phyloP scores from a whole-genome alignment of 2,888 invertebrate genomes.

The Amorpha juglandis region DNA sequence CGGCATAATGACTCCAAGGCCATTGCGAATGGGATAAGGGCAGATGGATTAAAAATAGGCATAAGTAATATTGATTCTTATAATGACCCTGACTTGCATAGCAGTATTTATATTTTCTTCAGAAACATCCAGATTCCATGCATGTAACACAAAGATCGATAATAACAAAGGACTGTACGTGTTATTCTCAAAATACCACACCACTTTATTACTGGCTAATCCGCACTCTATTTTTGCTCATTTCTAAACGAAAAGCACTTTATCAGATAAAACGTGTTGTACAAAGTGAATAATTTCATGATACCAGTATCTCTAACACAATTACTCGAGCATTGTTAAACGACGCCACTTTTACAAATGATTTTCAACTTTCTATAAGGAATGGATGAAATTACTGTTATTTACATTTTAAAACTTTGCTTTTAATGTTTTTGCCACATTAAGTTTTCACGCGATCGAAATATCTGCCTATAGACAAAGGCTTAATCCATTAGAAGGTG shows the following conservation, averaged over 20 bases:
- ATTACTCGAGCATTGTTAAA: conserved; percentile 20
- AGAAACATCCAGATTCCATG: neutral
- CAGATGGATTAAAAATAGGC: no score
- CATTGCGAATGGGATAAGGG: no score
- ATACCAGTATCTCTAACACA: conserved; percentile 12
- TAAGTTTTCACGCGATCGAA: neutral
- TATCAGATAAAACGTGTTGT: conserved; percentile 20
- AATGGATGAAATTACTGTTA: conserved; percentile 20
- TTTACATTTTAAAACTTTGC: conserved; percentile 18
- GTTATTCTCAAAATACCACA: neutral
- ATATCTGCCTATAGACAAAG: no score
- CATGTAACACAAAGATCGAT: no score
- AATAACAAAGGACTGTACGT: no score
- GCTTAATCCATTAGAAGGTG: no score
- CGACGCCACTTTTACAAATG: conserved; percentile 15
- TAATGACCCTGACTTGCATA: no score
- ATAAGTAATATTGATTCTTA: no score
- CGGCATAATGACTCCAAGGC: no score
- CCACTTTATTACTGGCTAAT: neutral
- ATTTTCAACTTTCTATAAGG: conserved; percentile 21
- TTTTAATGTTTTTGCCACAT: conserved; percentile 1
- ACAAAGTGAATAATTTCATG: conserved; percentile 25
- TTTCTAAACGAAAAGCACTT: conserved; percentile 8
- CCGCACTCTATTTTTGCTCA: neutral
- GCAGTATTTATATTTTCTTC: no score